Evolutionary conservation across 2,797 vertebrate genomes (phyloP).

Genomic region (Pseudochromis fuscus): DNA sequence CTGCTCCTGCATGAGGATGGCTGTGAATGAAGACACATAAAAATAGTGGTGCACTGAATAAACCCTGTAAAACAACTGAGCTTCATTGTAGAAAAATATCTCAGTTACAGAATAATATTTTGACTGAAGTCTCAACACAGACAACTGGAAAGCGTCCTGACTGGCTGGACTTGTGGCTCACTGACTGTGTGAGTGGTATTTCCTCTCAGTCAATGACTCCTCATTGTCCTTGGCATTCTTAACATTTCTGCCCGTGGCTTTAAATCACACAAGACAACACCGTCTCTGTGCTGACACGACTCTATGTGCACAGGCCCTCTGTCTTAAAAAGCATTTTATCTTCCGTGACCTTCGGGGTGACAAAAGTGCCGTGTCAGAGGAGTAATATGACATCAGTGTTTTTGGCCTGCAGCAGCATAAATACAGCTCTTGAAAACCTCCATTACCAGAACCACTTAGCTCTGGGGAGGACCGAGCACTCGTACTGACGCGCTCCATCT

Average conservation of each 20-base stretch:
- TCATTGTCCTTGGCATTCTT: slow-evolving; percentile 26
- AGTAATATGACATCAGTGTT: slow-evolving; percentile 4
- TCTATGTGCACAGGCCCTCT: neutral
- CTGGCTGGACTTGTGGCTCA: neutral
- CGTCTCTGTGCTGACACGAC: neutral
- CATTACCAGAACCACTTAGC: slow-evolving; percentile 1
- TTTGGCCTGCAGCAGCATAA: slow-evolving; percentile 16
- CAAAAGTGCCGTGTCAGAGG: slow-evolving; percentile 14
- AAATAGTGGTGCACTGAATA: neutral
- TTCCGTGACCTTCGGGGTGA: slow-evolving; percentile 5
- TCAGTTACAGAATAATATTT: neutral
- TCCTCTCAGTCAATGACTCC: slow-evolving; percentile 27
- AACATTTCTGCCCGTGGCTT: slow-evolving; percentile 11
- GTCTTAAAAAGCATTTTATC: slow-evolving; percentile 2
- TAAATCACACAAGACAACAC: neutral
- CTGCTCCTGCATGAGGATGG: neutral
- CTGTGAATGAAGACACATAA: neutral
- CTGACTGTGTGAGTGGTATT: slow-evolving; percentile 17
- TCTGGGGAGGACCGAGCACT: neutral
- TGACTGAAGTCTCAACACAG: neutral
- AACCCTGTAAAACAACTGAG: neutral
- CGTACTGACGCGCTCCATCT: neutral
- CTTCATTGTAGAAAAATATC: too few species aligned
- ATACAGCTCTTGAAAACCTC: slow-evolving; percentile 22
- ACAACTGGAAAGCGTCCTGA: neutral